Evolutionary conservation across 2,113 vertebrate genomes (phyloP), one percentile per base, ranked within the genome.

Genomic region (Halichoerus grypus): DNA sequence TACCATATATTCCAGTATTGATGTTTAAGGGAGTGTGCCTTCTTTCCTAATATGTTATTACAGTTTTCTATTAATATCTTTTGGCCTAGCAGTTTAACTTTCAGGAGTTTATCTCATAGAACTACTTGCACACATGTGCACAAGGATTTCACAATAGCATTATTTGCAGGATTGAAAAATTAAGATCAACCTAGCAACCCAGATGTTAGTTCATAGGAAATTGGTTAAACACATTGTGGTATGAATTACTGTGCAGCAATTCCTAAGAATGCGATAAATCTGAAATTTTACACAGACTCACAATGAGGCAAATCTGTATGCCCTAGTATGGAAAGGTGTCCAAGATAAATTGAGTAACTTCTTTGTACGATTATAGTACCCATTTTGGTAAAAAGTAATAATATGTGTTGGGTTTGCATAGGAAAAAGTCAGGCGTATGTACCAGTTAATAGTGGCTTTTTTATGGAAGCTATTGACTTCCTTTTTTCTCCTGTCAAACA

Each of bases 81-180:
- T 97, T 51, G 51, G 33, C 71, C 76, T 46, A 93, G 83, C 36
- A 72, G 18, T 81, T 69, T 95, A 95, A 84, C 24, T 80, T 95
- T 39, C 84, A 87, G 65, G 51, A 88, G 65, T 82, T 79, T 61
- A n/a, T 63, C 18, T 31, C 89, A 51, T 21, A 22, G 59, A 91
- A 71, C 16, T 61, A 53, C 51, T 87, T 31, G 42, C 51, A 69
- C 28, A 74, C 22, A 11, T 83, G 33, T 61, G 22, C 36, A 19
- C 21, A 42, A 80, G n/a, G 55, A 95, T 97, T 96, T 97, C 55
- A 81, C 4, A 55, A 22, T 85, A 92, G 42, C 24, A 39, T 61
- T 93, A 88, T 91, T 96, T 88, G 49, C 26, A 85, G 26, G 51
- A 53, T 69, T 91, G n/a, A 87, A 94, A 95, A 92, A 79, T 65